These are phyloP conservation scores for Amphiprion percula DNA, from an alignment of 2,113 vertebrate species.

Conservation along the genomic window DNA sequence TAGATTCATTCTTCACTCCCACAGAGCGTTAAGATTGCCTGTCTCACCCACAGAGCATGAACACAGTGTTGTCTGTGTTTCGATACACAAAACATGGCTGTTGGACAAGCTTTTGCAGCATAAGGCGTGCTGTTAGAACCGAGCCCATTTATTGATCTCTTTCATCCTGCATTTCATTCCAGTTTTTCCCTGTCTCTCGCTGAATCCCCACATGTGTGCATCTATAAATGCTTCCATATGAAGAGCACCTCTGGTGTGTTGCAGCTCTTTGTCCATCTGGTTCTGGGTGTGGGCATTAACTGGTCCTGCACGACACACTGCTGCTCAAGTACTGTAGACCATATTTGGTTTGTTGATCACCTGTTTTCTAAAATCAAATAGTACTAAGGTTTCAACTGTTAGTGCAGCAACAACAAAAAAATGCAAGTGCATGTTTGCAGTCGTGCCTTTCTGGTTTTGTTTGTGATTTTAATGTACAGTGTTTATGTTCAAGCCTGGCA, in stretches of 20 bases:
- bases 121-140: slow-evolving; percentile 13
- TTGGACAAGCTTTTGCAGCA: slow-evolving; percentile 33
- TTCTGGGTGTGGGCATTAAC: slow-evolving; percentile 39
- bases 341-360: slow-evolving; percentile 9
- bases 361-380: neutral
- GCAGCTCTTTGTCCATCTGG: slow-evolving; percentile 55
- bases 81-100: slow-evolving; percentile 49
- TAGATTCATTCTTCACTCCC: slow-evolving; percentile 50
- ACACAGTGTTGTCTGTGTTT: slow-evolving; percentile 45
- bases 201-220: slow-evolving; percentile 63
- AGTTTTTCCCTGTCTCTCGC: slow-evolving; percentile 10
- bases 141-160: slow-evolving; percentile 25
- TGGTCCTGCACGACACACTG: neutral
- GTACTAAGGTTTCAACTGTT: neutral
- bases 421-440: neutral
- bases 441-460: neutral
- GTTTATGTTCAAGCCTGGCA: neutral
- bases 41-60: slow-evolving; percentile 63
- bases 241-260: slow-evolving; percentile 48
- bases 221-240: slow-evolving; percentile 80
- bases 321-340: neutral
- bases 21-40: slow-evolving; percentile 52
- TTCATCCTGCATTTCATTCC: slow-evolving; percentile 14
- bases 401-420: neutral
- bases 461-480: slow-evolving; percentile 11